Conservation (phyloP, 2,113 vertebrate genomes). For the Cichladusa arquata region DNA sequence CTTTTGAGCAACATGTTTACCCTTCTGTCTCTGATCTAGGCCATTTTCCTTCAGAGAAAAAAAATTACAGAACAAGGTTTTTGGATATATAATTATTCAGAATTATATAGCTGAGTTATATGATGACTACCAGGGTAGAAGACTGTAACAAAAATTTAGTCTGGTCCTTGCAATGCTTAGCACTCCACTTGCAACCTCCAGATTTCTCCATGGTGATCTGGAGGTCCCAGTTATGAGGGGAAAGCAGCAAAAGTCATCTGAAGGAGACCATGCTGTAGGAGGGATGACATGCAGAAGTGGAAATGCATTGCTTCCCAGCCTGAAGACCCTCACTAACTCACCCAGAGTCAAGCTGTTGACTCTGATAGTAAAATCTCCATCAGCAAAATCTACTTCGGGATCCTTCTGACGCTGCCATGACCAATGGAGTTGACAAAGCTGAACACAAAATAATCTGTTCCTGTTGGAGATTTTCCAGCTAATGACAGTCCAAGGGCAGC, state of each 20-base stretch:
- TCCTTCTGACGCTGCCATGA: background rate
- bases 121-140: background rate
- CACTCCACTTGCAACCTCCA: background rate
- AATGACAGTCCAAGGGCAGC: background rate
- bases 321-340: background rate
- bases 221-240: background rate
- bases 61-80: accelerated
- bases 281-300: background rate
- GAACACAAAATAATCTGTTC: background rate
- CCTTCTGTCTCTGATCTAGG: background rate
- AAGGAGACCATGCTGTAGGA: background rate
- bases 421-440: background rate
- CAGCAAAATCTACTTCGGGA: background rate
- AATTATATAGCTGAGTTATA: background rate
- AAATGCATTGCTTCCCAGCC: background rate
- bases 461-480: background rate
- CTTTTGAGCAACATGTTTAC: background rate
- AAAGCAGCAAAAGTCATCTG: background rate
- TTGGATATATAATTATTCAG: background rate
- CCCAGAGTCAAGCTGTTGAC: background rate
- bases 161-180: background rate
- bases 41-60: background rate
- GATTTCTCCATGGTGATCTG: background rate
- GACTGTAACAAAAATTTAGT: background rate
- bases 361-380: background rate